Evolutionary conservation across 2,888 invertebrate genomes (phyloP), one percentile per base, ranked within the genome.

Genomic region (Lypha dubia): DNA sequence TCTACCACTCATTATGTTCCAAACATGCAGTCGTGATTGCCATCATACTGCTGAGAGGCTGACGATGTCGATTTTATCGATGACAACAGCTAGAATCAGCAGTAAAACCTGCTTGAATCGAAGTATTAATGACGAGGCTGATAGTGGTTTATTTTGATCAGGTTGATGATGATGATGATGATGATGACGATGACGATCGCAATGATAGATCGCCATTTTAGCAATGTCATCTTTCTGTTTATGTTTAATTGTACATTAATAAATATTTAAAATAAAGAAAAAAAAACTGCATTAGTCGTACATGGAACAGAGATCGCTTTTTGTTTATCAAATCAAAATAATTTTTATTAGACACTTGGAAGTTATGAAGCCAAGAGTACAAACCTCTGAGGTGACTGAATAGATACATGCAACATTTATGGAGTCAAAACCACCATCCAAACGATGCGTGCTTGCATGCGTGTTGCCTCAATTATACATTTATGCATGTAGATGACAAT

Each of bases 401-500:
- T 62, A 75, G 60, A 51, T 74, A 20, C 62, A 79, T 70, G 32
- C 65, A 41, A 46, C 67, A 46, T 68, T 11, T 24, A 83, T 62
- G 35, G 35, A 71, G 17, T 20, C 49, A 53, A 53, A 15, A 49
- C 7, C n/a, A 62, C 13, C 32, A 60, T 53, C 38, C 22, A 15
- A 20, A 24, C 38, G 22, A 63, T 71, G 71, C 13, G 38, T 24
- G 74, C 56, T 41, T 49, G 46, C 46, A 15, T 82, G 71, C 65
- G 62, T 77, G 74, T 62, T 80, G 84, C 76, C 67, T 77, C 73
- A 84, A 77, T 84, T 80, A 84, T 73, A 77, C 76, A 53, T 80
- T 63, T 80, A 68, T 80, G 60, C 73, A 77, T 73, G 65, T 79
- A 75, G 70, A 83, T 83, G 75, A 83, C 79, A 83, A 75, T 75